Conservation (phyloP, 2,888 invertebrate species). For the Galerucella nymphaeae region DNA sequence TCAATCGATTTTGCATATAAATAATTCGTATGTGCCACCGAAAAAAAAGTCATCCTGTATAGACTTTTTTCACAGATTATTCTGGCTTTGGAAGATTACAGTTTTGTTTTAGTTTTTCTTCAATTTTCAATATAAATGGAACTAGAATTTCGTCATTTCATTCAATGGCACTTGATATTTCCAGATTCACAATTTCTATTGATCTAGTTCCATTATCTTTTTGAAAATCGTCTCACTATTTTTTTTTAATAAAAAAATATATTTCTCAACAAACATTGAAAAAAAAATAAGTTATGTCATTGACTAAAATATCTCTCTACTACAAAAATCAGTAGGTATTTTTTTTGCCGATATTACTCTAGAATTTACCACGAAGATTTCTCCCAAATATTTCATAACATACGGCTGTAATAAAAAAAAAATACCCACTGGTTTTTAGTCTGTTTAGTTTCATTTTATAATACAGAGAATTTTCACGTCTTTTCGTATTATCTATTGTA, state of each 20-base stretch:
- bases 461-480: conserved; percentile 31
- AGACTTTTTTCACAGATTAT: conserved; percentile 16
- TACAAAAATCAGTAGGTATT: not conserved
- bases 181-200: conserved; percentile 14
- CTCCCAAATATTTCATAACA: too few species aligned
- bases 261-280: conserved; percentile 43
- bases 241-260: conserved; percentile 48
- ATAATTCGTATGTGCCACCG: too few species aligned
- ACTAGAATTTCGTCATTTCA: conserved; percentile 19
- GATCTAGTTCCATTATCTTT: conserved; percentile 18
- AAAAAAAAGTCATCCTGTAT: not conserved
- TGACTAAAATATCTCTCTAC: conserved; percentile 39
- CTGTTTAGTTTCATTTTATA: conserved; percentile 29
- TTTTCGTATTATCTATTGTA: conserved; percentile 50
- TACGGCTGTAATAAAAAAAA: too few species aligned
- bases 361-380: not conserved
- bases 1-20: too few species aligned
- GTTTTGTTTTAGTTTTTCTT: conserved; percentile 36
- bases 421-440: not conserved
- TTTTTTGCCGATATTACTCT: not conserved
- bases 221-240: conserved; percentile 41
- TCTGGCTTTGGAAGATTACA: conserved; percentile 51
- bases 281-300: conserved; percentile 45
- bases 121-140: conserved; percentile 23
- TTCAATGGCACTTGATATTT: conserved; percentile 48